phyloP scores from a whole-genome alignment of 2,113 vertebrate genomes.

The Carassius carassius region DNA sequence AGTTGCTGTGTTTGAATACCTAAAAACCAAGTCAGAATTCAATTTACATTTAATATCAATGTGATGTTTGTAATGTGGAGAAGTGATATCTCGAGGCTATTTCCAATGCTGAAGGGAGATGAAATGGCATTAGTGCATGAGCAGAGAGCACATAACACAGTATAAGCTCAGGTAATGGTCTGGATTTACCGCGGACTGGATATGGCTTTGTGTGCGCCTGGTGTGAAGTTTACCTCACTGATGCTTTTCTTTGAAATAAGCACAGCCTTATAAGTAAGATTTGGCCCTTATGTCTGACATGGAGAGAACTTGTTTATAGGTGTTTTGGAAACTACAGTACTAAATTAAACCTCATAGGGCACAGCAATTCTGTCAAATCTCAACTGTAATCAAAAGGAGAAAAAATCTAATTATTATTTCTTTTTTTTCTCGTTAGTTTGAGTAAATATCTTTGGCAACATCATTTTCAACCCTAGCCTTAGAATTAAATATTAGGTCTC shows the following conservation, averaged over 20 bases:
- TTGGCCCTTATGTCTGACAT: background rate
- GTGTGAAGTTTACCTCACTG: background rate
- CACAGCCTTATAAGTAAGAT: background rate
- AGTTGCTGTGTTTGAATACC: slow-evolving; percentile 4
- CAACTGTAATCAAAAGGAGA: background rate
- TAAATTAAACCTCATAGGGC: background rate
- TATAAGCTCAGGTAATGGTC: slow-evolving; percentile 13
- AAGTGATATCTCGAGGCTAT: background rate
- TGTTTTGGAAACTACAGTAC: background rate
- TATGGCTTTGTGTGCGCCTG: background rate
- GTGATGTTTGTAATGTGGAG: slow-evolving; percentile 20
- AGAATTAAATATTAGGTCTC: too few species aligned
- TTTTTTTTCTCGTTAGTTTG: too few species aligned
- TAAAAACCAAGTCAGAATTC: slow-evolving; percentile 16
- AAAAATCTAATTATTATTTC: background rate
- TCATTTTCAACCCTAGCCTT: too few species aligned
- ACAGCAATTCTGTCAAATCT: background rate
- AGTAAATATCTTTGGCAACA: too few species aligned
- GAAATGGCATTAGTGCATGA: slow-evolving; percentile 12
- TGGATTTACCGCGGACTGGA: background rate
- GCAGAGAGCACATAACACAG: slow-evolving; percentile 15
- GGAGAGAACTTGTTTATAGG: background rate
- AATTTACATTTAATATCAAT: slow-evolving; percentile 31
- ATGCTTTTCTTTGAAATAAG: too few species aligned
- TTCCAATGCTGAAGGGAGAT: background rate